Base-by-base conservation (phyloP, 2,113 vertebrate species). In the Corythaeola cristata region DNA sequence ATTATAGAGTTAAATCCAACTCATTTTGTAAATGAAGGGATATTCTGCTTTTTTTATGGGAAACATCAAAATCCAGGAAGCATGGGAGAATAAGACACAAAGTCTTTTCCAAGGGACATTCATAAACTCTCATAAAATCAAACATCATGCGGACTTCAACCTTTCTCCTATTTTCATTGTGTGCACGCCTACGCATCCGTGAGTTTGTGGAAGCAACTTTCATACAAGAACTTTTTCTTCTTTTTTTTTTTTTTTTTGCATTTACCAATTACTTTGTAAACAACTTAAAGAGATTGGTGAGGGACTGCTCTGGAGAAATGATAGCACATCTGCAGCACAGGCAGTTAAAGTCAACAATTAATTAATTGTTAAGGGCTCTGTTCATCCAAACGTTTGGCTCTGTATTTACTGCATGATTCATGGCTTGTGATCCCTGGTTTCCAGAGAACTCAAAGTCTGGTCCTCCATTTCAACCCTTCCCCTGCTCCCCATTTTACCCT, bases 1-100 rank as follows among this genome's bases (percentile, higher is more conserved):
- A 97, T 97, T 96, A 97, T 92, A 82, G 83, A 97, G 82, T 97
- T 97, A 98, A 98, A 97, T 97, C 97, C 97, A 98, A 97, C 82
- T 97, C 95, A 92, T 96, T 96, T 94, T 97, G 93, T 97, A 97
- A 98, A 97, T 97, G 94, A 98, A 98, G 94, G 95, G 97, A 97
- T 97, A 97, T 96, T 89, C 85, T 94, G 66, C 91, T 91, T 89
- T 83, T 90, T 96, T 97, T 56, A 97, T 94, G 92, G 83, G 93
- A 97, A 97, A 89, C 79, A 85, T 87, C 92, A 94, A 95, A 90
- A 91, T 96, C 82, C 88, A 94, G 93, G 96, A 97, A 95, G 90
- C 56, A 91, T 67, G 93, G 80, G 66, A 97, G 58, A 91, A 78
- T 64, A 93, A 94, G 92, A 72, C 74, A 78, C 86, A 80, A 96